Evolutionary conservation across 2,113 vertebrate species (phyloP).

Genomic region (Anarrhichthys ocellatus): DNA sequence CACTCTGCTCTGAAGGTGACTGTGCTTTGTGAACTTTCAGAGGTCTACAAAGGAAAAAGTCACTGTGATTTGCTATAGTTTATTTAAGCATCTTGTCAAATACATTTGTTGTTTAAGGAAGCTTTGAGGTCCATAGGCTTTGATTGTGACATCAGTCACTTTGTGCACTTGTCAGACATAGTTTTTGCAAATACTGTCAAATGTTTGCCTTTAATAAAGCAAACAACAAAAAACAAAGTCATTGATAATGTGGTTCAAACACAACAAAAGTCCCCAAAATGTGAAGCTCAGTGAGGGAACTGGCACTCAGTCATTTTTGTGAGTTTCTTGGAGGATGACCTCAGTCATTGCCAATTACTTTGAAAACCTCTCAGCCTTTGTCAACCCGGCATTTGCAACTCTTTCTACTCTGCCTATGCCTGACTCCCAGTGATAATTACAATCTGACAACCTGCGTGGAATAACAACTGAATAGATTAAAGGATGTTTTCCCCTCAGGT

Average conservation of each 20-base stretch:
- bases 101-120: no score
- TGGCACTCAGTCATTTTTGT: constrained; percentile 27
- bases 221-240: not conserved
- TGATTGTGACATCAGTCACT: not conserved
- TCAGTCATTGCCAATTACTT: constrained; percentile 57
- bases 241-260: constrained; percentile 20
- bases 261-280: not conserved
- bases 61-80: not conserved
- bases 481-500: constrained; percentile 51
- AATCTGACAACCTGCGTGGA: constrained; percentile 63
- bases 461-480: constrained; percentile 59
- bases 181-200: not conserved
- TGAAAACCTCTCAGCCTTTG: constrained; percentile 60
- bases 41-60: not conserved
- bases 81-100: not conserved
- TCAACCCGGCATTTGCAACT: constrained; percentile 42
- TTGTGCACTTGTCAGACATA: not conserved
- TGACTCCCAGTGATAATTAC: constrained; percentile 64
- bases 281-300: constrained; percentile 9
- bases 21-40: constrained; percentile 1
- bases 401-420: constrained; percentile 56
- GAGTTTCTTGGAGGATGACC: constrained; percentile 45
- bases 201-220: constrained; percentile 5
- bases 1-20: not conserved
- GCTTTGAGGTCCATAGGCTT: not conserved